phyloP scores from a whole-genome alignment of 2,888 invertebrate species.

The Nematopogon swammerdamellus region DNA sequence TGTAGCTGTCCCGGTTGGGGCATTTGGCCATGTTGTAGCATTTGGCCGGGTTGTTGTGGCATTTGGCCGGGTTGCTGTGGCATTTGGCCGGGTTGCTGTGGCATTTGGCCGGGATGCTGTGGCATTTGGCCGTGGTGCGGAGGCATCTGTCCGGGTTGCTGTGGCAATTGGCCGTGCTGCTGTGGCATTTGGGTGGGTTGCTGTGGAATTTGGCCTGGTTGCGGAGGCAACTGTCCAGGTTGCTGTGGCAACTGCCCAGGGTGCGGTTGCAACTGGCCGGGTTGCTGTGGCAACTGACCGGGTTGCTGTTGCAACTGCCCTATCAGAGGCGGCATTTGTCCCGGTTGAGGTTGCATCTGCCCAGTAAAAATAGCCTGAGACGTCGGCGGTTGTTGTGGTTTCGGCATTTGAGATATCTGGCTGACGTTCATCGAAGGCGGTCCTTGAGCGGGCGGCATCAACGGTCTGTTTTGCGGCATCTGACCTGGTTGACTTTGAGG shows the following conservation, averaged over 20 bases:
- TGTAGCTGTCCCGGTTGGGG: slow-evolving; percentile 12
- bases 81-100: slow-evolving; percentile 1
- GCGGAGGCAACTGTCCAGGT: slow-evolving; percentile 10
- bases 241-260: slow-evolving; percentile 14
- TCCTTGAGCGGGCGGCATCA: slow-evolving; percentile 6
- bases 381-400: slow-evolving; percentile 16
- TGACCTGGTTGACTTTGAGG: slow-evolving; percentile 4
- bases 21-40: slow-evolving; percentile 6
- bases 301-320: slow-evolving; percentile 5
- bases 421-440: slow-evolving; percentile 5
- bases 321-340: slow-evolving; percentile 16
- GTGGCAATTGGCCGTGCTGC: slow-evolving; percentile 7
- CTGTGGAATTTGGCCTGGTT: slow-evolving; percentile 19
- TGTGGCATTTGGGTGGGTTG: slow-evolving; percentile 7
- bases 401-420: slow-evolving; percentile 1
- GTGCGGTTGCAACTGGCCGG: slow-evolving; percentile 5
- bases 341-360: slow-evolving; percentile 8
- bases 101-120: background rate
- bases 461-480: slow-evolving; percentile 8
- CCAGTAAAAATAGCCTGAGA: slow-evolving; percentile 13
- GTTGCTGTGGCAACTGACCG: slow-evolving; percentile 6
- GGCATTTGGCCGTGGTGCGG: background rate
- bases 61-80: slow-evolving; percentile 4
- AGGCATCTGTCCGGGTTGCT: slow-evolving; percentile 3
- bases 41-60: slow-evolving; percentile 6